Percentiles rank a stretch among this genome's conserved stretches.
Evolutionary conservation across 1,140 invertebrate species (phyloP).

Genomic region (Drosophila busckii): DNA sequence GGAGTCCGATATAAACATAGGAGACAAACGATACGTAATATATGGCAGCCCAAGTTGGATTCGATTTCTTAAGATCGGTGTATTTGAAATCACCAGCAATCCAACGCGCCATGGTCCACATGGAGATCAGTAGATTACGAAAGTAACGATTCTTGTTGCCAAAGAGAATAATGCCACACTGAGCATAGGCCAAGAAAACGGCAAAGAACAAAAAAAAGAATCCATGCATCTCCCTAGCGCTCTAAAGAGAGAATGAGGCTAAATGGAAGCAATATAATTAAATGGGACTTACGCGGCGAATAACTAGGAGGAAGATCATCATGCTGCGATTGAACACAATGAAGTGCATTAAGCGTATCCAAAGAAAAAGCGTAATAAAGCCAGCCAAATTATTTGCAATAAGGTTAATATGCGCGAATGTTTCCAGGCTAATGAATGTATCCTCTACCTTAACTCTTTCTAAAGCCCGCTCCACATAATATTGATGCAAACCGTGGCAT

Average conservation of each 20-base stretch:
- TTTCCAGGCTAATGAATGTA: conserved; percentile 4
- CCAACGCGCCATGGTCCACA: background rate
- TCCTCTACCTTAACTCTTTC: background rate
- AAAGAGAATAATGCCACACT: conserved; percentile 6
- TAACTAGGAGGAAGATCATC: background rate
- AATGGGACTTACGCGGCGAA: background rate
- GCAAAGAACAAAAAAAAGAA: background rate
- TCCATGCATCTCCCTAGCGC: background rate
- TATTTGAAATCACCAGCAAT: background rate
- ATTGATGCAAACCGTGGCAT: background rate
- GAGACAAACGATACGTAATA: conserved; percentile 9
- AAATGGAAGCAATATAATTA: background rate
- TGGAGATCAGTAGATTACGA: background rate
- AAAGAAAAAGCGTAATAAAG: background rate
- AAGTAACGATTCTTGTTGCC: background rate
- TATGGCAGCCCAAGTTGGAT: background rate
- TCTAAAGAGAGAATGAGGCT: no score
- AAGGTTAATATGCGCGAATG: background rate
- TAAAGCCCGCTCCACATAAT: background rate
- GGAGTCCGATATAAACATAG: background rate
- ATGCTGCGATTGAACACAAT: conserved; percentile 11
- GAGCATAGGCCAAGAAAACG: conserved; percentile 5
- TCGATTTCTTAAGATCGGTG: background rate
- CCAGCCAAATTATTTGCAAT: background rate
- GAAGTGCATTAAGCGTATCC: conserved; percentile 7